Evolutionary conservation across 2,888 invertebrate species (phyloP).

Genomic region (Drosophila neutralis): DNA sequence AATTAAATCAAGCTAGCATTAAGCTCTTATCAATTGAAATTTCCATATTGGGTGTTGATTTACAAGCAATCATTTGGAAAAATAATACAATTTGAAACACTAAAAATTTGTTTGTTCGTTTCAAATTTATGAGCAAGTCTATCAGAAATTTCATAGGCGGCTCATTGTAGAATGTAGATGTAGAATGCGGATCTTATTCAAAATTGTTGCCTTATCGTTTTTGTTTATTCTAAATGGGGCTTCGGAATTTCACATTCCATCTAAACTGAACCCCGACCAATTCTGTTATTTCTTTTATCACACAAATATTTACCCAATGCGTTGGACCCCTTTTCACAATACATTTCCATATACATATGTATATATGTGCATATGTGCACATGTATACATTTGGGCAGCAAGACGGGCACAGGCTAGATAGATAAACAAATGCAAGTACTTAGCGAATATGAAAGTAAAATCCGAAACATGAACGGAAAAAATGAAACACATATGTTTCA

Average conservation of each 20-base stretch:
- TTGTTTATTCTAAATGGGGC: constrained; percentile 20
- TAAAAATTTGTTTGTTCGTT: neutral
- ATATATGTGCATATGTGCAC: constrained; percentile 5
- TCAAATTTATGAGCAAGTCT: neutral
- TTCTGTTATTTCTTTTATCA: constrained; percentile 35
- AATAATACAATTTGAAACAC: neutral
- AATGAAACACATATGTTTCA: neutral
- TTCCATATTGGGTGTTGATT: neutral
- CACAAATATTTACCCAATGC: constrained; percentile 34
- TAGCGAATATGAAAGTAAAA: neutral
- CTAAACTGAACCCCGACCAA: neutral
- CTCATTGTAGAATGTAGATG: neutral
- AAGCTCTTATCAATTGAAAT: neutral
- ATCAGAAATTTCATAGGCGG: neutral
- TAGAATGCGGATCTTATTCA: constrained; percentile 15
- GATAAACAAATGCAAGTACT: constrained; percentile 8
- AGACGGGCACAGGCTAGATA: neutral
- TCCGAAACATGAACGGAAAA: neutral
- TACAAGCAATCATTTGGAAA: neutral
- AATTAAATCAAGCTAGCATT: neutral
- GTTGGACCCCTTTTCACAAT: constrained; percentile 17
- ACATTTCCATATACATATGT: neutral
- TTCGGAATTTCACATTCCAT: constrained; percentile 12
- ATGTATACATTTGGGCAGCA: neutral
- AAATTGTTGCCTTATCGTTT: constrained; percentile 20